phyloP scores from a whole-genome alignment of 64 coral and sea anemone species.

The Dendronephthya gigantea region DNA sequence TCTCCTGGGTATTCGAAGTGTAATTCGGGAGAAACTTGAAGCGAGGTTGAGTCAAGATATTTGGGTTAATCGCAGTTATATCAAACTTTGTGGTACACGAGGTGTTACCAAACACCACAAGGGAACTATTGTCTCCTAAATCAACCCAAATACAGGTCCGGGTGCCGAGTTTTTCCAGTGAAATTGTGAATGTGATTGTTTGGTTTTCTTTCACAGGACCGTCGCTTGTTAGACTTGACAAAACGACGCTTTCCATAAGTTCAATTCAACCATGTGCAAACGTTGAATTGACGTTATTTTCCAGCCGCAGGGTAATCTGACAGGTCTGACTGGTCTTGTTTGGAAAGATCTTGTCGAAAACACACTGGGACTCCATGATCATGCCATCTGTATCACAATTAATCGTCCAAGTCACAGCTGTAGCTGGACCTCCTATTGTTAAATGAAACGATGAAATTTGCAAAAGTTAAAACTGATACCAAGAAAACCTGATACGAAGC shows the following conservation, averaged over 20 bases:
- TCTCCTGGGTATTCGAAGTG: background rate
- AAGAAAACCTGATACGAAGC: no score
- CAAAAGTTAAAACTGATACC: no score
- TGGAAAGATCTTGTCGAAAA: constrained; percentile 49
- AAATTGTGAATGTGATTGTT: constrained; percentile 27
- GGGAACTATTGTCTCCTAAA: constrained; percentile 24
- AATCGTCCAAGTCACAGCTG: no score
- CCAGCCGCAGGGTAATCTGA: background rate
- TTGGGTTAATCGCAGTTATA: no score
- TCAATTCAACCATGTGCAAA: background rate
- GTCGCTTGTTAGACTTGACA: constrained; percentile 5
- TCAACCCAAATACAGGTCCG: constrained; percentile 41
- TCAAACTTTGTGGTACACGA: background rate
- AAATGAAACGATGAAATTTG: no score
- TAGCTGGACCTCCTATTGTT: no score
- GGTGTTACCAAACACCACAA: constrained; percentile 27
- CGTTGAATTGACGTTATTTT: background rate
- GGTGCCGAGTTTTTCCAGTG: constrained; percentile 38
- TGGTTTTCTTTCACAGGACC: constrained; percentile 41
- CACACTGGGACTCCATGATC: constrained; percentile 6
- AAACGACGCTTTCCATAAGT: constrained; percentile 34
- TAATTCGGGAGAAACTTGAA: background rate
- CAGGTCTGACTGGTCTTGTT: constrained; percentile 28
- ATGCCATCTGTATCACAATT: no score
- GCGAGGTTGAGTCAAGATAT: no score